phyloP scores from a whole-genome alignment of 2,888 invertebrate species.

The Pseudoips prasinana region DNA sequence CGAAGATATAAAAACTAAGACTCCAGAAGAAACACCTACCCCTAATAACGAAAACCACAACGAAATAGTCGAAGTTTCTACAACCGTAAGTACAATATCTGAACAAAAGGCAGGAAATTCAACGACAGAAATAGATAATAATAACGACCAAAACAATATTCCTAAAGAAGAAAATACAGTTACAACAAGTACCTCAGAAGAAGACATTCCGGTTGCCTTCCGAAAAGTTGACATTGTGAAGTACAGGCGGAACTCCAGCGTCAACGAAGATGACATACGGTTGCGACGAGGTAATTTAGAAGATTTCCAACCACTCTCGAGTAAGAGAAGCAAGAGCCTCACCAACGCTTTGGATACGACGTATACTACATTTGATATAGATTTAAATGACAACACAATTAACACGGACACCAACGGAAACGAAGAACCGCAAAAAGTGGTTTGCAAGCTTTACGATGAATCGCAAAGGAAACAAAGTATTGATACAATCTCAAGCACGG shows the following conservation, averaged over 20 bases:
- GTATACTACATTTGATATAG: slow-evolving; percentile 64
- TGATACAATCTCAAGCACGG: slow-evolving; percentile 71
- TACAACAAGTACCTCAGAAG: slow-evolving; percentile 49
- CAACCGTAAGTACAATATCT: slow-evolving; percentile 8
- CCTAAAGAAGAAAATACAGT: slow-evolving; percentile 26
- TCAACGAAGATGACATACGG: slow-evolving; percentile 70
- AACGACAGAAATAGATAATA: slow-evolving; percentile 17
- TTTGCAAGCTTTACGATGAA: slow-evolving; percentile 67
- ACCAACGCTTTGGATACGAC: slow-evolving; percentile 55
- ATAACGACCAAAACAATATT: slow-evolving; percentile 17
- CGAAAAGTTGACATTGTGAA: slow-evolving; percentile 66
- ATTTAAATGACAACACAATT: slow-evolving; percentile 56
- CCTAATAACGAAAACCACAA: slow-evolving; percentile 16
- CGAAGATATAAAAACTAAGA: slow-evolving; percentile 47
- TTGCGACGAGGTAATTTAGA: slow-evolving; percentile 69
- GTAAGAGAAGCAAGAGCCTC: slow-evolving; percentile 72
- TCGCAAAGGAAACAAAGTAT: slow-evolving; percentile 61
- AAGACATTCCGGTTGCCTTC: slow-evolving; percentile 58
- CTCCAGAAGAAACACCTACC: slow-evolving; percentile 11
- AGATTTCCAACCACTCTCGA: slow-evolving; percentile 62
- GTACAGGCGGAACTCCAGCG: slow-evolving; percentile 73
- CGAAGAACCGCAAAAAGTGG: slow-evolving; percentile 63
- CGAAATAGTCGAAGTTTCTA: slow-evolving; percentile 11
- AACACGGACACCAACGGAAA: slow-evolving; percentile 60
- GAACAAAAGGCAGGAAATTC: slow-evolving; percentile 13